Conservation (phyloP, 2,888 invertebrate species). For the Brassicogethes aeneus region DNA sequence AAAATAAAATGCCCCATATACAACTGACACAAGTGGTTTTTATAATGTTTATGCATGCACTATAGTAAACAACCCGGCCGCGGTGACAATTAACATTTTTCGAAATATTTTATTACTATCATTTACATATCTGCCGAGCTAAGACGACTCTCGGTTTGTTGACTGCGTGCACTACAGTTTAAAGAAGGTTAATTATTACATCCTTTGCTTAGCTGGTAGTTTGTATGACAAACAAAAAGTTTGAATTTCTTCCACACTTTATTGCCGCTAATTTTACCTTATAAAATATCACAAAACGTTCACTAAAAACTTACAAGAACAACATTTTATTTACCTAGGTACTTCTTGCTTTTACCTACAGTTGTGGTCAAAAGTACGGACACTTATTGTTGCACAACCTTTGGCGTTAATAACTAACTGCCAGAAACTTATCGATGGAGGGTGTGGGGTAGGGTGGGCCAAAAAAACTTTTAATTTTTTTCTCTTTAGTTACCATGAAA, state of each 20-base stretch:
- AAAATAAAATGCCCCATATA: background rate
- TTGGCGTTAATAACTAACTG: no score
- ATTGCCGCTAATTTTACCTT: background rate
- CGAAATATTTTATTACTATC: constrained; percentile 3
- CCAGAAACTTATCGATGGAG: no score
- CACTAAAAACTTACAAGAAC: no score
- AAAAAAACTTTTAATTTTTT: no score
- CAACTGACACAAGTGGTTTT: background rate
- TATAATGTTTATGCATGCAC: constrained; percentile 1
- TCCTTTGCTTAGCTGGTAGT: background rate
- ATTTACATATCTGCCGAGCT: constrained; percentile 2
- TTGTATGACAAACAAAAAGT: background rate
- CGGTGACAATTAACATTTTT: constrained; percentile 3
- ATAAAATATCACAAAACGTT: background rate
- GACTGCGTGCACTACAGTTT: constrained; percentile 1
- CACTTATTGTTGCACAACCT: no score
- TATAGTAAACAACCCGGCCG: background rate
- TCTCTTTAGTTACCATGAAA: no score
- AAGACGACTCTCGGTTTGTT: background rate
- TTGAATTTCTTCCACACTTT: background rate
- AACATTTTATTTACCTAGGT: no score
- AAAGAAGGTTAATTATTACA: constrained; percentile 3
- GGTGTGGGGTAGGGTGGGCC: no score
- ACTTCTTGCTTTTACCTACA: no score
- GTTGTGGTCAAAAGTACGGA: no score